A percentile compares a stretch with the other conserved stretches of the same genome.
Evolutionary conservation across 2,888 invertebrate species (phyloP).

Genomic region (Empis livida): DNA sequence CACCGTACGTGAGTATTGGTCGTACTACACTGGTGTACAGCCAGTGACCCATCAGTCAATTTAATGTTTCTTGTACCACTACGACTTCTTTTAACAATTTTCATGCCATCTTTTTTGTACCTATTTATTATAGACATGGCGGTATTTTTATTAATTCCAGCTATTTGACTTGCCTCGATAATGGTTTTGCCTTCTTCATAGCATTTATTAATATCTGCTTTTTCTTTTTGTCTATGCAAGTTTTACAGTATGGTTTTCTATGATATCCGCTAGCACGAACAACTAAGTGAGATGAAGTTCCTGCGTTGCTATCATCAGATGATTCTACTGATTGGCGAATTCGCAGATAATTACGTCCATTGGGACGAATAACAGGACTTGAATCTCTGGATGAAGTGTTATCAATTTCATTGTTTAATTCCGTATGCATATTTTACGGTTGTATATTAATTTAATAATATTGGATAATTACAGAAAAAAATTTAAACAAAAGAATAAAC

Average conservation of each 20-base stretch:
- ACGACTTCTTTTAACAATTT: conserved; percentile 3
- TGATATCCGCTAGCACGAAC: not conserved
- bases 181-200: not conserved
- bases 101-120: conserved; percentile 1
- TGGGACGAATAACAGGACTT: not conserved
- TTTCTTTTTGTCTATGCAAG: not conserved
- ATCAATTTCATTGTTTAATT: not conserved
- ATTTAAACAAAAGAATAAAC: not conserved
- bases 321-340: not conserved
- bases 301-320: not conserved
- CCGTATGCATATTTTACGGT: too few species aligned
- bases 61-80: conserved; percentile 1
- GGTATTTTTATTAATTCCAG: conserved; percentile 1
- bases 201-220: not conserved
- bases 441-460: not conserved
- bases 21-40: too few species aligned
- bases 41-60: too few species aligned
- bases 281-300: not conserved
- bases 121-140: conserved; percentile 1
- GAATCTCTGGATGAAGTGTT: not conserved
- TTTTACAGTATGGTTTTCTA: not conserved
- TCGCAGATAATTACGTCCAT: too few species aligned
- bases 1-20: too few species aligned
- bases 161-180: not conserved
- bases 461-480: not conserved